Evolutionary conservation across 1,140 invertebrate genomes (phyloP), one percentile per base, ranked within the genome.

Genomic region (Phymorhynchus buccinoides): DNA sequence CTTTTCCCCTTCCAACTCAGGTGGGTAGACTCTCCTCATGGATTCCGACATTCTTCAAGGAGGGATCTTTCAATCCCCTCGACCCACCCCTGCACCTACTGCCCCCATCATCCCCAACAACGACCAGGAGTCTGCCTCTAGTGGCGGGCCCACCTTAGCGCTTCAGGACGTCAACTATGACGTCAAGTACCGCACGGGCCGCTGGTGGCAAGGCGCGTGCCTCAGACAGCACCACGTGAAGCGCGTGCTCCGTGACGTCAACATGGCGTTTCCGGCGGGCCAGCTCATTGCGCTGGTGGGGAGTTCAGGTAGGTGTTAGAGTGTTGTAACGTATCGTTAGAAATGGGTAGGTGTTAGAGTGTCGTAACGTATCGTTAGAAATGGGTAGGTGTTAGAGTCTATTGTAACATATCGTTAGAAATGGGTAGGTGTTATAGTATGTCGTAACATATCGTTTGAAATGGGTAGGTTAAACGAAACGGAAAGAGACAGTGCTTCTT

Each of bases 181-280:
- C 48, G 89, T 90, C 1, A 87, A 86, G 32, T 87, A 89, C 73
- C 86, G 48, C 22, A 27, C 75, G 12, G 89, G 88, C 39, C 87
- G 86, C 0, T 90, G 89, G 89, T 90, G 88, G 87, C 87, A 87
- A 71, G 88, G 89, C 0, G 44, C 80, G 22, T 90, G 88, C 73
- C 84, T 90, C 7, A 79, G 86, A 30, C 44, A 66, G 30, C 32
- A 79, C 12, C 27, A 48, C 35, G 41, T 81, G 22, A 89, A 87
- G 48, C 75, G 27, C 0, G 89, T 90, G 27, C 84, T 90, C 3
- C 73, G 84, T 41, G 85, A 87, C 48, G 84, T 89, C n/a, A 78
- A 71, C 37, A 62, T 89, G 85, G 84, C 77, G 22, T 83, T 89
- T 48, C 87, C 83, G 35, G 80, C 79, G 30, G 88, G 89, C 44